Evolutionary conservation across 2,888 invertebrate genomes (phyloP).

Genomic region (Elegia similella): DNA sequence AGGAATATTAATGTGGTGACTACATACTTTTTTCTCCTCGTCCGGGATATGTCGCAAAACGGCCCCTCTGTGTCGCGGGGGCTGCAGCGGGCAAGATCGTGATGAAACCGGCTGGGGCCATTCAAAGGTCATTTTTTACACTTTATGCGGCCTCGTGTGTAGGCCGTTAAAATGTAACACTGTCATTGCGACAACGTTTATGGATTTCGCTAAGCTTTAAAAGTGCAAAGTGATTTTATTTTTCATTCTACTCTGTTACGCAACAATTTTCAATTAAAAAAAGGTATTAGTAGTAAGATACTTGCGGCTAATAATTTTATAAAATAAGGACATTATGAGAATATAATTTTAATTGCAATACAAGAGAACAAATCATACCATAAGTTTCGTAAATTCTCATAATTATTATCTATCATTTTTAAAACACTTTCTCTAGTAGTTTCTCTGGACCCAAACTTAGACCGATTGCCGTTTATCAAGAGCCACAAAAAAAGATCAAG

Average conservation of each 20-base stretch:
- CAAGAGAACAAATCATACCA: too few relatives aligned
- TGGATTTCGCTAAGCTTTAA: neutral
- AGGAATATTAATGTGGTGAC: neutral
- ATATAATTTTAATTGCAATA: too few relatives aligned
- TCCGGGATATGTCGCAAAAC: neutral
- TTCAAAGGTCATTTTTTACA: conserved; percentile 12
- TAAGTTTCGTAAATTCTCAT: too few relatives aligned
- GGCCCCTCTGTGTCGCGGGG: neutral
- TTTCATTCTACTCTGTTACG: neutral
- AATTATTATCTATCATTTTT: too few relatives aligned
- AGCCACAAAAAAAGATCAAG: too few relatives aligned
- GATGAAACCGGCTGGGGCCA: conserved; percentile 6
- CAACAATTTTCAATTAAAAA: neutral
- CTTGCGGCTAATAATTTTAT: too few relatives aligned
- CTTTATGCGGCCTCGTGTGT: conserved; percentile 6
- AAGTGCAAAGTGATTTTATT: neutral
- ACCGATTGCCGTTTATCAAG: too few relatives aligned
- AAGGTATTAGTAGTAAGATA: too few relatives aligned
- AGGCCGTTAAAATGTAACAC: conserved; percentile 4
- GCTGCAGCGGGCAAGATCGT: neutral
- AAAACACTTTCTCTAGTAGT: too few relatives aligned
- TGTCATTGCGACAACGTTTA: conserved; percentile 3
- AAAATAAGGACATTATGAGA: too few relatives aligned
- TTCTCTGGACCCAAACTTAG: too few relatives aligned
- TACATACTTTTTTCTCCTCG: neutral